Conservation (phyloP, 2,113 vertebrate species). For the Amazona vittata region DNA sequence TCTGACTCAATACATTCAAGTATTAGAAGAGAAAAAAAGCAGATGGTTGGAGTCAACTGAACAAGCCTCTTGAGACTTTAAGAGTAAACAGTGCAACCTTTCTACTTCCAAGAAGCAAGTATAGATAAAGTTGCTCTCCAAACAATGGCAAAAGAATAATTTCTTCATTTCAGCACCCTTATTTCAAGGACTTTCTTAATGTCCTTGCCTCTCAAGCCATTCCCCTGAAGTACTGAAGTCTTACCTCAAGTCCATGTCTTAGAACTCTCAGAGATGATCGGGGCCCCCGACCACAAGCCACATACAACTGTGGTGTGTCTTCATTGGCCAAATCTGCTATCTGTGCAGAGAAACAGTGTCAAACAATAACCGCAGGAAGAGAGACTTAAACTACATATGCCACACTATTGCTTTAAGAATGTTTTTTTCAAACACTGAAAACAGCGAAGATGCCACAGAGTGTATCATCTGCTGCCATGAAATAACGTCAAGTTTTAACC, state of each 20-base stretch:
- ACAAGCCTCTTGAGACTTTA: neutral
- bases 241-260: constrained; percentile 95
- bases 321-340: constrained; percentile 98
- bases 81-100: neutral
- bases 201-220: neutral
- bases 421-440: neutral
- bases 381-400: neutral
- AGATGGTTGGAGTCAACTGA: neutral
- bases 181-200: neutral
- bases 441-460: neutral
- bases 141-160: neutral
- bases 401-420: neutral
- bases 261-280: constrained; percentile 92
- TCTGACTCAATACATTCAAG: neutral
- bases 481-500: neutral
- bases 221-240: neutral
- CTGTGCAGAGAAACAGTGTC: constrained; percentile 59
- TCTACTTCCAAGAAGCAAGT: neutral
- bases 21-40: neutral
- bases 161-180: neutral
- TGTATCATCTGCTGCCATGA: neutral
- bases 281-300: constrained; percentile 92
- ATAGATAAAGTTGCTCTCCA: neutral
- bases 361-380: rapidly evolving
- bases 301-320: constrained; percentile 97